Evolutionary conservation across 1,140 invertebrate genomes (phyloP).

Genomic region (Drosophila equinoxialis): DNA sequence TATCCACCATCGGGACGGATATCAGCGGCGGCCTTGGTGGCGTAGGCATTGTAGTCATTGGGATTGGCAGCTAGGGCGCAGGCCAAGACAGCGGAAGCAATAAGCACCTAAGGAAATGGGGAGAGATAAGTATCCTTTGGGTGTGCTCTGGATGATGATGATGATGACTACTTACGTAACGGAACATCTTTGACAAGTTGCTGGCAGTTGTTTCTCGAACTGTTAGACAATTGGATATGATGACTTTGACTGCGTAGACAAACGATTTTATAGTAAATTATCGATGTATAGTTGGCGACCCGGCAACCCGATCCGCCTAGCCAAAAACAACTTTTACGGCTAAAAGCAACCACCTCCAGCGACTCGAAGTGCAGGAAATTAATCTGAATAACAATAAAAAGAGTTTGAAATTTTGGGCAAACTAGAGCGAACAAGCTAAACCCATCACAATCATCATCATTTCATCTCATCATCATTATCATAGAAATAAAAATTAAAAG

Average conservation of each 20-base stretch:
- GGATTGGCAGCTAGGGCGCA: slow-evolving; percentile 44
- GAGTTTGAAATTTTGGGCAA: slow-evolving; percentile 49
- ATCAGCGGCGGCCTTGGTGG: slow-evolving; percentile 82
- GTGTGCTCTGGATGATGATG: too few relatives aligned
- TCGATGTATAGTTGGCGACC: slow-evolving; percentile 21
- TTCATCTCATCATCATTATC: slow-evolving; percentile 13
- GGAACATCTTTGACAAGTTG: slow-evolving; percentile 65
- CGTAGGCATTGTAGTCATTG: slow-evolving; percentile 41
- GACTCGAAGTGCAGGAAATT: slow-evolving; percentile 58
- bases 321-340: slow-evolving; percentile 44
- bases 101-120: slow-evolving; percentile 47
- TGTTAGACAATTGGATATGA: slow-evolving; percentile 54
- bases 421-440: slow-evolving; percentile 40
- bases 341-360: background rate
- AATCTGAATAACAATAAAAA: slow-evolving; percentile 73
- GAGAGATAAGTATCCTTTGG: too few relatives aligned
- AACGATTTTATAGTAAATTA: slow-evolving; percentile 65
- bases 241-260: slow-evolving; percentile 43
- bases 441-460: slow-evolving; percentile 13
- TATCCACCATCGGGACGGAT: slow-evolving; percentile 85
- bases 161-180: slow-evolving; percentile 59
- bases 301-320: slow-evolving; percentile 37
- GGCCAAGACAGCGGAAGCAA: slow-evolving; percentile 64
- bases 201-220: slow-evolving; percentile 40
- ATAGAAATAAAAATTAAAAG: slow-evolving; percentile 39